These are phyloP conservation scores for Gorsachius magnificus DNA, from an alignment of 2,797 vertebrate species.

Conservation along the genomic window DNA sequence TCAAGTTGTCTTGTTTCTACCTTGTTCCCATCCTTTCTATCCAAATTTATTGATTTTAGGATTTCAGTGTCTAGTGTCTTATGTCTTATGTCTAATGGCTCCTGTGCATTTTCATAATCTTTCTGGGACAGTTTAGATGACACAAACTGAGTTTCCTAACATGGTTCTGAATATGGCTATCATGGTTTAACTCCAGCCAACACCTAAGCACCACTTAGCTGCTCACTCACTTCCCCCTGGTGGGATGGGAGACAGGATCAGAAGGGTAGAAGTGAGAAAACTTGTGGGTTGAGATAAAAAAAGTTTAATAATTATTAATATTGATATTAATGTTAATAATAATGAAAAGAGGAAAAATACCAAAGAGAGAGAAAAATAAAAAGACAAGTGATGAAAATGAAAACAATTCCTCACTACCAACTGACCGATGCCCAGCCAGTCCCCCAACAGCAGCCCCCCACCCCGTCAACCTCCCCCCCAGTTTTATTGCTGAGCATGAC, in stretches of 20 bases:
- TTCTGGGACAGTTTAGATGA: not conserved
- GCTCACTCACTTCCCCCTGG: not conserved
- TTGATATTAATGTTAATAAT: too few relatives aligned
- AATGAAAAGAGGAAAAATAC: not conserved
- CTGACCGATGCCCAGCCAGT: not conserved
- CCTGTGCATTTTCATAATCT: not conserved
- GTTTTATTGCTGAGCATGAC: not conserved
- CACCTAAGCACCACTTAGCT: not conserved
- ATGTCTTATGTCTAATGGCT: not conserved
- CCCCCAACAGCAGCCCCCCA: not conserved
- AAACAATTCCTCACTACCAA: not conserved
- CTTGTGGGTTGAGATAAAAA: not conserved
- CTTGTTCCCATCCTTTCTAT: too few relatives aligned
- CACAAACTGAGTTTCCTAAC: not conserved
- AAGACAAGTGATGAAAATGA: not conserved
- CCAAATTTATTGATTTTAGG: not conserved
- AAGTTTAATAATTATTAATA: not conserved
- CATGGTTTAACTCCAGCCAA: not conserved
- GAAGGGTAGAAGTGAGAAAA: not conserved
- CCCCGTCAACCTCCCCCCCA: accelerated
- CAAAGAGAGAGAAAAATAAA: not conserved
- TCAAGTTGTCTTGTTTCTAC: not conserved
- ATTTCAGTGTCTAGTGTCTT: not conserved
- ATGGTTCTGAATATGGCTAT: not conserved
- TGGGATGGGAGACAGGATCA: too few relatives aligned